Conservation (phyloP, 2,113 vertebrate species). For the Grallaria varia region DNA sequence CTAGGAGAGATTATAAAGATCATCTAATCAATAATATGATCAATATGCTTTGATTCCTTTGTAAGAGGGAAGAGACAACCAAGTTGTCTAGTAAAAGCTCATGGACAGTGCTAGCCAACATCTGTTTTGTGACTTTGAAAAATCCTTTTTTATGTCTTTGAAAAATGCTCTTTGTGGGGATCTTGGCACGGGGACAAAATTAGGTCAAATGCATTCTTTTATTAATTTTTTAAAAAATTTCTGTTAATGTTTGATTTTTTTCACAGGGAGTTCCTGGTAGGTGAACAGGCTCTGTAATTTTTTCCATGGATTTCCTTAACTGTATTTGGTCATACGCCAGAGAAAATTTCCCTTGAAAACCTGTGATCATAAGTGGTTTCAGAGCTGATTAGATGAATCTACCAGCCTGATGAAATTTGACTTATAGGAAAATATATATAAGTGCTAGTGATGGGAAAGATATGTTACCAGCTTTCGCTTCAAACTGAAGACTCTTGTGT, state of each 20-base stretch:
- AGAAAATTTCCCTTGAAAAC: not conserved
- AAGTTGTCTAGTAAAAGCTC: not conserved
- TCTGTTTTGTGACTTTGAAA: not conserved
- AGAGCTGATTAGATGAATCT: not conserved
- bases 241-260: not conserved
- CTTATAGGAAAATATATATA: not conserved
- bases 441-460: not conserved
- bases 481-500: not conserved
- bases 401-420: not conserved
- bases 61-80: not conserved
- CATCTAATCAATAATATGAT: not conserved
- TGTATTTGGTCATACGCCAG: not conserved
- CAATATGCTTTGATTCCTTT: not conserved
- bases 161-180: not conserved
- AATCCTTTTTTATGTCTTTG: not conserved
- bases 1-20: not conserved
- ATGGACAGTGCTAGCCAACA: not conserved
- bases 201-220: rapidly evolving
- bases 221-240: not conserved
- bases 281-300: not conserved
- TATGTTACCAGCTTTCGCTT: not conserved
- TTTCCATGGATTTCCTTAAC: not conserved
- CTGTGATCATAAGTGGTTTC: not conserved
- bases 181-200: not conserved
- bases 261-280: not conserved